Evolutionary conservation across 2,888 invertebrate species (phyloP), one percentile per base, ranked within the genome.

Genomic region (Ophonus ardosiacus): DNA sequence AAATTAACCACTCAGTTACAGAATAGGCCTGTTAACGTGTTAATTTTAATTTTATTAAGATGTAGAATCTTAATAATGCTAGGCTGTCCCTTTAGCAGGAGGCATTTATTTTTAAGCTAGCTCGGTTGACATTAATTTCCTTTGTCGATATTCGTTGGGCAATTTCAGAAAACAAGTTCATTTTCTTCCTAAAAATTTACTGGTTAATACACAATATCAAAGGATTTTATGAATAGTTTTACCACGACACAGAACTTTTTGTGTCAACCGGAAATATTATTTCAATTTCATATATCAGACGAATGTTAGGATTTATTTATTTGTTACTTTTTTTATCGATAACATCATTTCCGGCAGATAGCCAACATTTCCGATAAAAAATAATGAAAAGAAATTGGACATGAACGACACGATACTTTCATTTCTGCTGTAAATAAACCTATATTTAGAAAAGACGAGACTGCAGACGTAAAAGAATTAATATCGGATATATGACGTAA

Each of bases 281-380:
- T 68, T 68, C 68, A 68, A 68, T 68, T 68, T 68, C 68, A 68
- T 68, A 68, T 38, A 68, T n/a, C 38, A 15, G 68, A 38, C 68
- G 68, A 68, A 68, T 68, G 68, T 68, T 68, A 31, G 68, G 68
- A 68, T 68, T 68, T 68, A 68, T 68, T 68, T 68, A 68, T 68
- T 68, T 68, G 38, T 68, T 68, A 38, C n/a, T 68, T 38, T 15
- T 15, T 63, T 63, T 68, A 68, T 68, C 31, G 68, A 65, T 24
- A 65, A 31, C 68, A 24, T 68, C 68, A 68, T 68, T 40, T 68
- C 68, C 68, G 68, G 38, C 38, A 68, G 68, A 68, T 68, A 68
- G 68, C 68, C 68, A 38, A 63, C 63, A 68, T 68, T 68, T 68
- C 68, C 68, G 68, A 68, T 68, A 68, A 68, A 68, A 68, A 68